Base-by-base conservation (phyloP, 2,113 vertebrate genomes). In the Dermatemys mawii region DNA sequence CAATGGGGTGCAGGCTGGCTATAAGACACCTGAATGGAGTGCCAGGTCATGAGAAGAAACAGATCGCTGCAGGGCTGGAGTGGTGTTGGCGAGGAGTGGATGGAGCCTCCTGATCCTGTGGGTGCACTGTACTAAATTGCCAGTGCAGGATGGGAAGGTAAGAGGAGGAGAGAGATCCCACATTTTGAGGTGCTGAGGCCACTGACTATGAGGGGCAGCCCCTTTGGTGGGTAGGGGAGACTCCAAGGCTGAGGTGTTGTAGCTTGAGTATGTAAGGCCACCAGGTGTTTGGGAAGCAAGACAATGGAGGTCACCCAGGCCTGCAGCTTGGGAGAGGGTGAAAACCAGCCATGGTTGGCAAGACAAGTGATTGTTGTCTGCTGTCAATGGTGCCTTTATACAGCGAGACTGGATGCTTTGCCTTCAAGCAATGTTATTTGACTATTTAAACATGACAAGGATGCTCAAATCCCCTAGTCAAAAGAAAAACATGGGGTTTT, bases 141-240 rank as follows among this genome's bases (percentile, higher is more conserved):
- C 16, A 35, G 85, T 67, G 11, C 38, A 48, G 9, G 11, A 8
- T 26, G 21, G 55, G 27, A 5, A 57, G 10, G 4, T 63, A 5
- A 63, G 6, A 49, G 10, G 35, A 16, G 1, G 2, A 78, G 29
- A 6, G 4, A 44, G 11, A 16, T 32, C 26, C 17, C 19, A 4
- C 22, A 19, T 2, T 51, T 5, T 0, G 54, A 12, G 16, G 38
- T 35, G 32, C 1, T 9, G 22, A 44, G 17, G 79, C 29, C 4
- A n/a, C 41, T 21, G 22, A 19, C 24, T n/a, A 86, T 4, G 49
- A n/a, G 5, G 78, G 12, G 27, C 6, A 41, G 0, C 2, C 46
- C 5, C 81, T 73, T 46, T 35, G 29, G 27, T 32, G 29, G 13
- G 57, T 32, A 60, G 29, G 29, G 12, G 29, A 60, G 57, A 7